Evolutionary conservation across 2,797 vertebrate genomes (phyloP).

Genomic region (Lycodopsis pacificus): DNA sequence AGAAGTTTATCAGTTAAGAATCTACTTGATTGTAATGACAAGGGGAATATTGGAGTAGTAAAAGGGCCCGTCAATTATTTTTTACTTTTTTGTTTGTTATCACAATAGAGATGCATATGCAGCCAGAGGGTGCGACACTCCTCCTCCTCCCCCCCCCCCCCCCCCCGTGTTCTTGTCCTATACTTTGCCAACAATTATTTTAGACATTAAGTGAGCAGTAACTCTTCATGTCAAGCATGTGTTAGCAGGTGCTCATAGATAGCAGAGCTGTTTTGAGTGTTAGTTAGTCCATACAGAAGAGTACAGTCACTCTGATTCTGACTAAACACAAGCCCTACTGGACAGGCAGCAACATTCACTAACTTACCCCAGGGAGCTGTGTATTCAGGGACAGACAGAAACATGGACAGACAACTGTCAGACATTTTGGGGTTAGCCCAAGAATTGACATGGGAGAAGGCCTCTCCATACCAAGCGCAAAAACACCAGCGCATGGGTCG

Average conservation of each 20-base stretch:
- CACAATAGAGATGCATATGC: no score
- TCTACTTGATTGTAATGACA: neutral
- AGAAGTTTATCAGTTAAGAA: slow-evolving; percentile 13
- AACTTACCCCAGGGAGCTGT: slow-evolving; percentile 48
- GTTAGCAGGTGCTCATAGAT: slow-evolving; percentile 51
- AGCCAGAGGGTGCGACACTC: no score
- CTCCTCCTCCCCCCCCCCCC: accelerated
- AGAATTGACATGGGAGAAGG: slow-evolving; percentile 30
- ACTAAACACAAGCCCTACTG: slow-evolving; percentile 44
- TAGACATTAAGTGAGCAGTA: slow-evolving; percentile 15
- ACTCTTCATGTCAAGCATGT: slow-evolving; percentile 37
- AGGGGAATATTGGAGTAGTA: neutral
- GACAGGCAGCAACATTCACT: slow-evolving; percentile 56
- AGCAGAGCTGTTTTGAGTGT: slow-evolving; percentile 50
- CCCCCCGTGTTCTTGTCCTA: no score
- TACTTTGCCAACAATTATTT: neutral
- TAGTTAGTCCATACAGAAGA: slow-evolving; percentile 40
- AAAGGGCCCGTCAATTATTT: no score
- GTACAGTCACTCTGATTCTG: slow-evolving; percentile 42
- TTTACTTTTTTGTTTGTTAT: no score
- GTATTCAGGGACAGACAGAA: slow-evolving; percentile 55
- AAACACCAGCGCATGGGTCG: neutral
- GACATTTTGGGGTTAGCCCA: slow-evolving; percentile 29
- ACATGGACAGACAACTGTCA: slow-evolving; percentile 65
- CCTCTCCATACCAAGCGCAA: slow-evolving; percentile 17